phyloP scores from a whole-genome alignment of 2,797 vertebrate species.

The Coregonus sp. region DNA sequence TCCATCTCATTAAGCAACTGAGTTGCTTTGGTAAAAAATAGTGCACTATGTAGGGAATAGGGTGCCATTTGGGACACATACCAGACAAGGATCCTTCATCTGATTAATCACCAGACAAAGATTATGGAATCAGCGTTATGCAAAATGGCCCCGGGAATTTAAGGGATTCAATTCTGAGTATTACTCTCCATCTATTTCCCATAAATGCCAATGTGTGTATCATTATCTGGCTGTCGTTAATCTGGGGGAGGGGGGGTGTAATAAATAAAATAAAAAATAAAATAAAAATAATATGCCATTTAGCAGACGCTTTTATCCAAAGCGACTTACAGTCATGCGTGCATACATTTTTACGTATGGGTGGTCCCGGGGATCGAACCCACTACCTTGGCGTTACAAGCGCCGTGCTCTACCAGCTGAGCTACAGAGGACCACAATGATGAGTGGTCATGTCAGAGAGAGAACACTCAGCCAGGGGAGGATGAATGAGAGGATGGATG shows the following conservation, averaged over 20 bases:
- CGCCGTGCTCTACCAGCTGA: too few species aligned
- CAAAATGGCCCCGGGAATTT: background rate
- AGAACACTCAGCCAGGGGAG: background rate
- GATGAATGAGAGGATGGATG: background rate
- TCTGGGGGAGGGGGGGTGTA: background rate
- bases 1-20: background rate
- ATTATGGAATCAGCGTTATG: background rate
- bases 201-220: constrained; percentile 18
- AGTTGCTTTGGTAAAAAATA: background rate
- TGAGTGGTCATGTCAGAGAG: background rate
- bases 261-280: too few species aligned
- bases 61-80: background rate
- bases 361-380: too few species aligned
- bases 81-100: background rate
- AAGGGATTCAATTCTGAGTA: constrained; percentile 12
- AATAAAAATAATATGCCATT: too few species aligned
- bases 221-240: background rate
- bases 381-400: too few species aligned
- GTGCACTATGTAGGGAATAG: background rate
- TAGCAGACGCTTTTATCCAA: too few species aligned
- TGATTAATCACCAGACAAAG: background rate
- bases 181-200: constrained; percentile 40
- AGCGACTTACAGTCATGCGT: too few species aligned
- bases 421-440: too few species aligned
- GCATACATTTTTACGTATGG: too few species aligned